phyloP scores from a whole-genome alignment of 2,888 invertebrate species.

The Microctonus brassicae region DNA sequence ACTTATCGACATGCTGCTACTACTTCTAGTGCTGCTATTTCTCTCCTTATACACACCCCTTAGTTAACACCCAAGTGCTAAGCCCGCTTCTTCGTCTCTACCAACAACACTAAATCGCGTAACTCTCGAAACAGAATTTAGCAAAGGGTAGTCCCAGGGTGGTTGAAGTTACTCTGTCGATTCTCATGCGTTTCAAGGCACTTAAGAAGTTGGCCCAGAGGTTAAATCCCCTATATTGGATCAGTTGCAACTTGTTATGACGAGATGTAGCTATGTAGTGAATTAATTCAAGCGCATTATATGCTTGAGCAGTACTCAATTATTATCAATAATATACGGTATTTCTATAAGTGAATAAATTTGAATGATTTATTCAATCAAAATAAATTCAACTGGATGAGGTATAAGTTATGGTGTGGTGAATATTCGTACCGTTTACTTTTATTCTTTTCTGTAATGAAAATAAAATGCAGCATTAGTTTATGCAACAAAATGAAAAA shows the following conservation, averaged over 20 bases:
- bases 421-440: neutral
- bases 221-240: conserved; percentile 26
- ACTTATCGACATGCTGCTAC: conserved; percentile 26
- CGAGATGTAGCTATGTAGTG: conserved; percentile 10
- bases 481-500: neutral
- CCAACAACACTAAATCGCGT: conserved; percentile 9
- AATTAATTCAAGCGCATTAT: neutral
- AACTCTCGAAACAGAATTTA: conserved; percentile 32
- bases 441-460: neutral
- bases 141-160: conserved; percentile 15
- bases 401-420: neutral
- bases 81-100: conserved; percentile 17
- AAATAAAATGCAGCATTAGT: neutral
- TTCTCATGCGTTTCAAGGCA: conserved; percentile 25
- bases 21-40: neutral
- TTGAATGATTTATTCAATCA: neutral
- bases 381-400: neutral
- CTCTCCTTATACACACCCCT: neutral
- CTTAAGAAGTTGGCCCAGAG: conserved; percentile 18
- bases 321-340: too few species aligned
- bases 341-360: neutral
- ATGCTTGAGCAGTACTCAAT: neutral
- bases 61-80: conserved; percentile 25
- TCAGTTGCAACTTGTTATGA: conserved; percentile 30
- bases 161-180: conserved; percentile 26